A percentile compares a stretch with the other conserved stretches of the same genome.
These are phyloP conservation scores for Gortyna flavago DNA, from an alignment of 2,888 invertebrate species.

Conservation along the genomic window DNA sequence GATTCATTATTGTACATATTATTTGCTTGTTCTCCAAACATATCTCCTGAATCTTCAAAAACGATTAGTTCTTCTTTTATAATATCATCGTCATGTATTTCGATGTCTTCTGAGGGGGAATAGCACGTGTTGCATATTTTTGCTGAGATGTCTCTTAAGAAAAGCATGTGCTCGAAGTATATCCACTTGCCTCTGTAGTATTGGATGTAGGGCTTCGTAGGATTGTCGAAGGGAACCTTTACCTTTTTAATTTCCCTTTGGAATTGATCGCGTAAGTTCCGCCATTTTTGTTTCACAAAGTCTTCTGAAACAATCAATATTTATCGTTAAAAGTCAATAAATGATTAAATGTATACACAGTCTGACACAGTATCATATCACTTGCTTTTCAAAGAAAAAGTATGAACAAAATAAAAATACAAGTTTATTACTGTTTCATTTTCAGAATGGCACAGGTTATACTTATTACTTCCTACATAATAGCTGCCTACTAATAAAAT, in stretches of 20 bases:
- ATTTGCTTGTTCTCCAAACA: constrained; percentile 16
- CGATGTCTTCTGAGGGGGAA: constrained; percentile 30
- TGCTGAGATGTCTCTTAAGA: constrained; percentile 54
- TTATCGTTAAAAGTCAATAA: not conserved
- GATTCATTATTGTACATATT: constrained; percentile 15
- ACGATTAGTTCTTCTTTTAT: constrained; percentile 52
- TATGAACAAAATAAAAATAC: not conserved
- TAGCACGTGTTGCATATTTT: constrained; percentile 13
- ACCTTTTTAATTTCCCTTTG: constrained; percentile 61
- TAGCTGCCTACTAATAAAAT: not conserved
- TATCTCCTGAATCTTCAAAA: constrained; percentile 42
- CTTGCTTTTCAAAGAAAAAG: too few species aligned
- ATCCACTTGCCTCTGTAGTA: constrained; percentile 69
- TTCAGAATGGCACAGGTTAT: not conserved
- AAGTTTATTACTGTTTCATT: not conserved
- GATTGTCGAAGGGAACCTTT: constrained; percentile 40
- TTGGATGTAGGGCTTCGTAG: constrained; percentile 50
- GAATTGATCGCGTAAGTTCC: constrained; percentile 68
- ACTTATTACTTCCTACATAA: not conserved
- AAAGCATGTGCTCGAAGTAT: constrained; percentile 64
- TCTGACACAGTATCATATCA: not conserved
- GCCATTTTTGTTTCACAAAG: constrained; percentile 68
- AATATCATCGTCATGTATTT: constrained; percentile 32
- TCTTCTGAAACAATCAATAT: constrained; percentile 60
- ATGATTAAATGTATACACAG: not conserved